These are phyloP conservation scores for Sogatella furcifera DNA, from an alignment of 1,140 invertebrate genomes.

Conservation along the genomic window DNA sequence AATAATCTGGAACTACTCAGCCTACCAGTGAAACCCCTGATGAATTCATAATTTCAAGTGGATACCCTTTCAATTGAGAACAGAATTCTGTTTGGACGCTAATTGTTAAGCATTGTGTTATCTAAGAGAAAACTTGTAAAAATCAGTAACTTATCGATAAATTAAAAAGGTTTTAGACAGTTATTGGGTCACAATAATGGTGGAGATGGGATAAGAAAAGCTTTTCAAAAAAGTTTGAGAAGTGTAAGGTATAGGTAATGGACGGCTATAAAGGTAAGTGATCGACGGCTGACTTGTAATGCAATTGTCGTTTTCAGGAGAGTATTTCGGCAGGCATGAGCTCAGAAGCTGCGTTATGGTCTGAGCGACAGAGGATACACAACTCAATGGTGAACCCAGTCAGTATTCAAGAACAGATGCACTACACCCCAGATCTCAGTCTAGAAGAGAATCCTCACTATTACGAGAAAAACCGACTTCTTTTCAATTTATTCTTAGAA, in stretches of 20 bases:
- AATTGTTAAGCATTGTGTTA: not conserved
- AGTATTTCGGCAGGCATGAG: not conserved
- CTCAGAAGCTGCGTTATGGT: slow-evolving; percentile 23
- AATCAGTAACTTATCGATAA: not conserved
- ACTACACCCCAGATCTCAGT: slow-evolving; percentile 44
- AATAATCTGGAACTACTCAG: too few species aligned
- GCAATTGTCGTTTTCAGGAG: not conserved
- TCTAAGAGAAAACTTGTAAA: not conserved
- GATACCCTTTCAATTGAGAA: too few species aligned
- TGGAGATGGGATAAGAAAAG: too few species aligned
- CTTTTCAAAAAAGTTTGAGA: too few species aligned
- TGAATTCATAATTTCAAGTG: too few species aligned
- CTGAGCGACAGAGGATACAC: too few species aligned
- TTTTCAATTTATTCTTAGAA: slow-evolving; percentile 47
- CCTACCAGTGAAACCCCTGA: too few species aligned
- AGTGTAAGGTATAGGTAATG: too few species aligned
- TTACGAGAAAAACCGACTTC: slow-evolving; percentile 48
- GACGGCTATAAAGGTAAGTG: too few species aligned
- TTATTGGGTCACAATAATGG: too few species aligned
- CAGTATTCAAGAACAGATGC: slow-evolving; percentile 15
- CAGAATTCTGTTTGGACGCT: not conserved
- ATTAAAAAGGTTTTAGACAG: too few species aligned
- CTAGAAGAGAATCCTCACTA: slow-evolving; percentile 48
- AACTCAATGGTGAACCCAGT: slow-evolving; percentile 20
- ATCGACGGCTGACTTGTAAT: not conserved